Evolutionary conservation across 2,888 invertebrate species (phyloP).

Genomic region (Xanthia togata): DNA sequence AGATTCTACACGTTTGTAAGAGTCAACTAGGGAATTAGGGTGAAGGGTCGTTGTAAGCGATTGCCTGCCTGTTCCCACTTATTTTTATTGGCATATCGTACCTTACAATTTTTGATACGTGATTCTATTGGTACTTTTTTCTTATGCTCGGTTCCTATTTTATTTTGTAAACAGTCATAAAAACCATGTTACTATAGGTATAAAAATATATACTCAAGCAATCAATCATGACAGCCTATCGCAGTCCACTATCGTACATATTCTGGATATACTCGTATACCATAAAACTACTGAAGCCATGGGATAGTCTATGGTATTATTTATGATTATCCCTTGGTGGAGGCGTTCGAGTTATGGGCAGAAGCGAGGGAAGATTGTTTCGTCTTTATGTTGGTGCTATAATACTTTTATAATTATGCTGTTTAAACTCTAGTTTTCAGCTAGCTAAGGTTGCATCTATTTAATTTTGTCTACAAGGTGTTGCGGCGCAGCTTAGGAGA

Average conservation of each 20-base stretch:
- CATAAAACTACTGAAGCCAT: conserved; percentile 78
- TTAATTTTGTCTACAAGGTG: too few species aligned
- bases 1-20: conserved; percentile 49
- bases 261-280: conserved; percentile 45
- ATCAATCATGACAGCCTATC: background rate
- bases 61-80: conserved; percentile 36
- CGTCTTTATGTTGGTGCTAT: background rate
- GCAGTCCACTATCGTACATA: background rate
- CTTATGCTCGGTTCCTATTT: background rate
- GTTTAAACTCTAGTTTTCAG: background rate
- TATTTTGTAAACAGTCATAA: background rate
- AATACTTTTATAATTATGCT: background rate
- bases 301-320: conserved; percentile 78
- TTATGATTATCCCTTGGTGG: conserved; percentile 78
- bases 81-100: conserved; percentile 47
- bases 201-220: background rate
- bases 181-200: too few species aligned
- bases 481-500: too few species aligned
- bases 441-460: background rate
- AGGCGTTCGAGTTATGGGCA: conserved; percentile 55
- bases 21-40: conserved; percentile 36
- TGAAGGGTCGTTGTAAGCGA: conserved; percentile 32
- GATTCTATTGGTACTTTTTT: conserved; percentile 32
- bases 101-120: conserved; percentile 38
- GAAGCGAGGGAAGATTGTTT: conserved; percentile 21